Conservation (phyloP, 64 coral and sea anemone species). For the Porites australiensis region DNA sequence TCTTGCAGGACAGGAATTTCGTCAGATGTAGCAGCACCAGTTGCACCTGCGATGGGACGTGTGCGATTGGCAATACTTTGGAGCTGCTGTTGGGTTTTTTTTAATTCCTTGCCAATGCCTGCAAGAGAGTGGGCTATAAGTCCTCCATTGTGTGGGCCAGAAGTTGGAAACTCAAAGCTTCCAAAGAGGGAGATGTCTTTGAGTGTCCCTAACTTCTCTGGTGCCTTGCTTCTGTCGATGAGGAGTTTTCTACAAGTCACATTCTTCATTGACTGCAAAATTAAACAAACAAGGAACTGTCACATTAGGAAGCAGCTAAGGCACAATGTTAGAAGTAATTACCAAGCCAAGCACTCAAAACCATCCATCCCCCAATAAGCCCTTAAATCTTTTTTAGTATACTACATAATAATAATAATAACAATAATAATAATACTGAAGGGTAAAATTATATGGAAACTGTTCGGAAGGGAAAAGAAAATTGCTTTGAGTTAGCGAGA, state of each 20-base stretch:
- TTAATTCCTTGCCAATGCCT: not conserved
- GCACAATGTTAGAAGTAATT: no score
- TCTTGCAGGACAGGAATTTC: no score
- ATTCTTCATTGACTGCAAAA: conserved; percentile 44
- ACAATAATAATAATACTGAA: no score
- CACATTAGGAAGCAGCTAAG: no score
- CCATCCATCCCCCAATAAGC: no score
- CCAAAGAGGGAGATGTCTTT: conserved; percentile 62
- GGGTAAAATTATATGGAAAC: no score
- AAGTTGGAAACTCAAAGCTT: conserved; percentile 5
- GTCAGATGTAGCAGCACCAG: not conserved
- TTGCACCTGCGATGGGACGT: not conserved
- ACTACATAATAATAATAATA: no score
- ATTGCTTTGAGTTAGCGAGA: no score
- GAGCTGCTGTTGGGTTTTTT: conserved; percentile 10
- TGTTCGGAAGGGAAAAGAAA: no score
- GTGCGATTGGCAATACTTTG: not conserved
- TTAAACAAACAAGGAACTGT: not conserved
- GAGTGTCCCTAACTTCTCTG: conserved; percentile 43
- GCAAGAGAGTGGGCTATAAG: not conserved
- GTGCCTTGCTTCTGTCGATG: conserved; percentile 33
- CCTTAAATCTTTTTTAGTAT: no score
- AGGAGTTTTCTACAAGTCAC: not conserved
- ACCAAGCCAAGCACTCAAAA: no score
- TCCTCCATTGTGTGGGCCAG: not conserved